A percentile compares a stretch with the other conserved stretches of the same genome.
Conservation (phyloP, 1,140 invertebrate genomes). For the Cyclargus thomasi region DNA sequence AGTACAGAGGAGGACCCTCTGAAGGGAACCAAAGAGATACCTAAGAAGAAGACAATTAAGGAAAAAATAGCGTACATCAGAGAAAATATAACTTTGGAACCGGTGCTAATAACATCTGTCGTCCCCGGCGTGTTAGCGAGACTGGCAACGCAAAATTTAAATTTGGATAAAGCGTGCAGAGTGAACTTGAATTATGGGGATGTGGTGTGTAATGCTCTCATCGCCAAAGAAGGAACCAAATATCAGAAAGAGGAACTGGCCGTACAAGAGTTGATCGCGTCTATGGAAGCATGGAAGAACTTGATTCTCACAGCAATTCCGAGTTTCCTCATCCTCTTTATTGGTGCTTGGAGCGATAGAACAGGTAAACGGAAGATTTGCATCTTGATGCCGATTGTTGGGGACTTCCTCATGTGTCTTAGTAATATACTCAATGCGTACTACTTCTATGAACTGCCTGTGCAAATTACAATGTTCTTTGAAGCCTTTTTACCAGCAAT, state of each 20-base stretch:
- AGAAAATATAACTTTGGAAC: slow-evolving; percentile 75
- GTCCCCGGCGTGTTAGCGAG: slow-evolving; percentile 69
- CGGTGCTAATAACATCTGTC: slow-evolving; percentile 73
- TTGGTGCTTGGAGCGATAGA: slow-evolving; percentile 78
- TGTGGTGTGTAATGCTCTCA: slow-evolving; percentile 72
- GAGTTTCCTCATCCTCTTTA: slow-evolving; percentile 73
- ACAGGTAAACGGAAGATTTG: slow-evolving; percentile 76
- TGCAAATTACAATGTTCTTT: slow-evolving; percentile 56
- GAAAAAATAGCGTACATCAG: slow-evolving; percentile 64
- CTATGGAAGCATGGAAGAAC: slow-evolving; percentile 72
- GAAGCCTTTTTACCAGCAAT: slow-evolving; percentile 81
- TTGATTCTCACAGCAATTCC: slow-evolving; percentile 65
- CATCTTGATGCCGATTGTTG: slow-evolving; percentile 73
- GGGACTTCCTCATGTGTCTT: slow-evolving; percentile 65
- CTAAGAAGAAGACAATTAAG: slow-evolving; percentile 55
- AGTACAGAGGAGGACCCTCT: slow-evolving; percentile 50
- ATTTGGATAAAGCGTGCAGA: slow-evolving; percentile 78
- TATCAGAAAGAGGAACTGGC: slow-evolving; percentile 64
- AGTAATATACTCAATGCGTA: slow-evolving; percentile 72
- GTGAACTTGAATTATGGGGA: slow-evolving; percentile 74
- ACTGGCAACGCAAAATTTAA: slow-evolving; percentile 76
- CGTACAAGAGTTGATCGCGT: slow-evolving; percentile 73
- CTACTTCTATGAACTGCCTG: slow-evolving; percentile 68
- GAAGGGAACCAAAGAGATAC: slow-evolving; percentile 36
- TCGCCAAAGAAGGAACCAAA: slow-evolving; percentile 55